Percentiles rank a stretch among this genome's conserved stretches.
phyloP scores from a whole-genome alignment of 2,888 invertebrate species.

The Agonopterix alstromeriana region DNA sequence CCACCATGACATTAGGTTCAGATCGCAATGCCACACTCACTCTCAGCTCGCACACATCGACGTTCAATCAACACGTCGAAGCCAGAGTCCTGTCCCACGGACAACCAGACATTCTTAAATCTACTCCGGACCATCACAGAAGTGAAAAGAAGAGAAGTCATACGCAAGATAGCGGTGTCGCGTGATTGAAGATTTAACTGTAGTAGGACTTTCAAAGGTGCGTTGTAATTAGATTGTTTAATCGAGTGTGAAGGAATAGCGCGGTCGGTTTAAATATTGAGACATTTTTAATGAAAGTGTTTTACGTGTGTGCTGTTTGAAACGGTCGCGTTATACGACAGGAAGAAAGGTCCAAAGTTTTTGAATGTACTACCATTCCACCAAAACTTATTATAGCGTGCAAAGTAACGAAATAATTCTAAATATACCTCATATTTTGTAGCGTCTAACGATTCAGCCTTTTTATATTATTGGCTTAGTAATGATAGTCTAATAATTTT shows the following conservation, averaged over 20 bases:
- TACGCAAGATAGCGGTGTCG: constrained; percentile 56
- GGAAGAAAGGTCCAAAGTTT: constrained; percentile 4
- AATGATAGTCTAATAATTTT: constrained; percentile 26
- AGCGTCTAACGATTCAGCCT: constrained; percentile 43
- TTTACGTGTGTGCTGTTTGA: not conserved
- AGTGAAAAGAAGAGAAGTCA: constrained; percentile 59
- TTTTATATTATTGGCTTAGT: constrained; percentile 35
- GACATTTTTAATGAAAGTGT: not conserved
- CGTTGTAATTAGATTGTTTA: constrained; percentile 1
- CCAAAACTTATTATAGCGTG: constrained; percentile 27
- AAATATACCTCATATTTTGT: constrained; percentile 71
- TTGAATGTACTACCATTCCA: constrained; percentile 31
- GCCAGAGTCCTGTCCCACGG: constrained; percentile 62
- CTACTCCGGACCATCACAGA: constrained; percentile 88
- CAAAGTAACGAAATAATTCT: constrained; percentile 24
- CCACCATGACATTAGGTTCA: constrained; percentile 58
- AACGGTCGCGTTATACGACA: not conserved
- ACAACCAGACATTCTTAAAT: constrained; percentile 90
- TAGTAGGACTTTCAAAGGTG: not conserved
- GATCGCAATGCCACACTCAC: constrained; percentile 52
- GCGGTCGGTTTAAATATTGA: not conserved
- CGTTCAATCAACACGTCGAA: constrained; percentile 43
- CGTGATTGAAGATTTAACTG: constrained; percentile 42
- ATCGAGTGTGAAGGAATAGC: not conserved
- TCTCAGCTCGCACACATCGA: constrained; percentile 55